Evolutionary conservation across 2,797 vertebrate species (phyloP).

Genomic region (Microcaecilia unicolor): DNA sequence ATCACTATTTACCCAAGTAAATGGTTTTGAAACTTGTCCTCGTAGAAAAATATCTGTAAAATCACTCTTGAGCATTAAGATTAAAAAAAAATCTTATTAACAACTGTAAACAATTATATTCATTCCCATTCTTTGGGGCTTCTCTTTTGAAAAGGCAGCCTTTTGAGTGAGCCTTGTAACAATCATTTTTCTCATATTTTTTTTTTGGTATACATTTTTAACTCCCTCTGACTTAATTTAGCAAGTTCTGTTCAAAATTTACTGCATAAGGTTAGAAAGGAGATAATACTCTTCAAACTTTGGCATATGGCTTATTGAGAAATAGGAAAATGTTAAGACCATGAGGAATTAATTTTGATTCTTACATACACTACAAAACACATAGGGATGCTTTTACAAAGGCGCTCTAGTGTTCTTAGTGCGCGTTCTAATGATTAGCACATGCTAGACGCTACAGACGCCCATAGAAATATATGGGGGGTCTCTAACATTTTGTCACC

Average conservation of each 20-base stretch:
- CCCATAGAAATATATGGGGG: too few species aligned
- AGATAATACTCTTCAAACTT: conserved; percentile 41
- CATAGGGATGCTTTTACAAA: too few species aligned
- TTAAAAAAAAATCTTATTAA: conserved; percentile 7
- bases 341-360: conserved; percentile 30
- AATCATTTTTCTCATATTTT: conserved; percentile 8
- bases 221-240: conserved; percentile 15
- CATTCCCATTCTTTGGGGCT: conserved; percentile 18
- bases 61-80: conserved; percentile 4
- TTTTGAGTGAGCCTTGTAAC: conserved; percentile 1
- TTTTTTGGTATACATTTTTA: conserved; percentile 10
- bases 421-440: too few species aligned
- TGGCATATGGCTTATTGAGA: conserved; percentile 33
- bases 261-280: conserved; percentile 25
- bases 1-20: background rate
- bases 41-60: background rate
- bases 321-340: conserved; percentile 45
- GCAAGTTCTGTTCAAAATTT: too few species aligned
- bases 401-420: too few species aligned
- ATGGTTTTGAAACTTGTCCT: too few species aligned
- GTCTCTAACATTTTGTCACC: too few species aligned
- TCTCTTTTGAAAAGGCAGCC: conserved; percentile 8
- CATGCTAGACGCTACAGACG: too few species aligned
- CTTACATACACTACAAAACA: conserved; percentile 31
- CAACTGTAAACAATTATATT: conserved; percentile 16